Evolutionary conservation across 2,888 invertebrate genomes (phyloP).

Genomic region (Volucella inflata): DNA sequence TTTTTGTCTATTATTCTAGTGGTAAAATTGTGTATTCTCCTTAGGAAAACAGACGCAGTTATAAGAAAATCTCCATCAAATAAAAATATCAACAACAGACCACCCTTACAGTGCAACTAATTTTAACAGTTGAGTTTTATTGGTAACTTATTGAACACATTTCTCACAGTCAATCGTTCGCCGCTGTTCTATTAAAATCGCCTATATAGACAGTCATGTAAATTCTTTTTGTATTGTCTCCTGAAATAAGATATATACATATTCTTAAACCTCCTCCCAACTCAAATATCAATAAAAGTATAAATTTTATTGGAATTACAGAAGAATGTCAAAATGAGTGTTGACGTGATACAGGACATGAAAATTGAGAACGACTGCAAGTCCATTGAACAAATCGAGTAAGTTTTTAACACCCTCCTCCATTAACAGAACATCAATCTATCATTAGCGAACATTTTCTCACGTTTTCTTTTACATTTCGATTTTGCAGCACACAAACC

Average conservation of each 20-base stretch:
- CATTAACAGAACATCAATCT: slow-evolving; percentile 27
- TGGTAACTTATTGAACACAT: no score
- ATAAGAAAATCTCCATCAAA: no score
- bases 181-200: no score
- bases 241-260: background rate
- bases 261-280: background rate
- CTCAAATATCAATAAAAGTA: background rate
- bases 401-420: slow-evolving; percentile 60
- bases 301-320: slow-evolving; percentile 55
- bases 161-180: no score
- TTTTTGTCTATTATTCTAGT: no score
- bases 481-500: slow-evolving; percentile 77
- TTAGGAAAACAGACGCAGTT: no score
- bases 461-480: slow-evolving; percentile 1
- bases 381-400: slow-evolving; percentile 83
- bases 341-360: slow-evolving; percentile 82
- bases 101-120: no score
- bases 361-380: slow-evolving; percentile 83
- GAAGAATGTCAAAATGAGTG: slow-evolving; percentile 84
- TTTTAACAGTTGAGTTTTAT: no score
- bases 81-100: no score
- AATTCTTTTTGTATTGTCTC: no score
- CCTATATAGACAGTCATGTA: no score
- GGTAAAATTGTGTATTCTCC: no score
- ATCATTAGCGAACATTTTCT: slow-evolving; percentile 5